These are phyloP conservation scores for Aphelenchoides besseyi DNA, from an alignment of 1,140 invertebrate genomes.

Conservation along the genomic window DNA sequence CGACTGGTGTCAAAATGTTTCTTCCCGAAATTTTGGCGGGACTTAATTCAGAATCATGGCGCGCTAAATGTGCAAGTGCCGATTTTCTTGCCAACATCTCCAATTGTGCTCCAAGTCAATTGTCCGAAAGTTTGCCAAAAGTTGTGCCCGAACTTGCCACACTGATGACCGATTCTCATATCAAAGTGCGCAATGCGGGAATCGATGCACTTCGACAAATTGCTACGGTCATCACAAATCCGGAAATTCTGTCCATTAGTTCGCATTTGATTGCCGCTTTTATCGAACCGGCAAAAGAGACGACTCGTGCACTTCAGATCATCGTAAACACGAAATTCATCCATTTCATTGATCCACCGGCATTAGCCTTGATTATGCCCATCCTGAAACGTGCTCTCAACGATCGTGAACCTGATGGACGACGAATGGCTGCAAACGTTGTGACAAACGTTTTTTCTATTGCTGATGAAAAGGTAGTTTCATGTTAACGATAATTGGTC, in stretches of 20 bases:
- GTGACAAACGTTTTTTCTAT: conserved; percentile 99
- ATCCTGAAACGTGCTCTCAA: conserved; percentile 87
- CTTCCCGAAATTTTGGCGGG: conserved; percentile 82
- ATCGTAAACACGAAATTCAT: conserved; percentile 95
- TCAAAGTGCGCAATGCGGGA: conserved; percentile 93
- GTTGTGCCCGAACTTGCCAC: conserved; percentile 98
- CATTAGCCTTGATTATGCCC: conserved; percentile 96
- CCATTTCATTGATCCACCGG: conserved; percentile 97
- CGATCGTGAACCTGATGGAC: conserved; percentile 90
- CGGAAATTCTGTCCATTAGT: conserved; percentile 85
- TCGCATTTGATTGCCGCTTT: conserved; percentile 86
- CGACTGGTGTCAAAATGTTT: conserved; percentile 93
- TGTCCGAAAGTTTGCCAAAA: conserved; percentile 91
- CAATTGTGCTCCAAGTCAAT: conserved; percentile 94
- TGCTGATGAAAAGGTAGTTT: conserved; percentile 83
- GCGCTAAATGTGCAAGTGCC: conserved; percentile 93
- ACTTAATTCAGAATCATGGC: conserved; percentile 94
- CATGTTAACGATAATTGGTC: background rate
- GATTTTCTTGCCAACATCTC: conserved; percentile 89
- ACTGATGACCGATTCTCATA: conserved; percentile 92
- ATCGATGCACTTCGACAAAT: conserved; percentile 91
- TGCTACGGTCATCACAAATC: conserved; percentile 89
- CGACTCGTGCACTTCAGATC: conserved; percentile 78
- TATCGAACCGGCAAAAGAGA: conserved; percentile 93
- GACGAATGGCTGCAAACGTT: conserved; percentile 96